Percentiles rank a stretch among this genome's conserved stretches.
phyloP scores from a whole-genome alignment of 2,888 invertebrate genomes.

The Apamea anceps region DNA sequence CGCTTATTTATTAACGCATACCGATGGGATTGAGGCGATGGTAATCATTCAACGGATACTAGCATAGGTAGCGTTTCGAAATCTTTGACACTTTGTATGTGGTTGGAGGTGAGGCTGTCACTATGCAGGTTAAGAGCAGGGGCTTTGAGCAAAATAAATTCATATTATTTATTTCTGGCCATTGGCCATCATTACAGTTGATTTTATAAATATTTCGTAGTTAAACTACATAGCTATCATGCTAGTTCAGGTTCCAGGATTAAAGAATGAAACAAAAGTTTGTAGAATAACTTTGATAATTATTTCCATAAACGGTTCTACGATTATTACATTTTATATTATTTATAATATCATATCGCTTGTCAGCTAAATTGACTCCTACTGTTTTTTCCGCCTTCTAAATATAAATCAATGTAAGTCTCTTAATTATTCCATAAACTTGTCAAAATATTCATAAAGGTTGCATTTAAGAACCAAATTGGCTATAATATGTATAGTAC shows the following conservation, averaged over 20 bases:
- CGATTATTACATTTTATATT: no score
- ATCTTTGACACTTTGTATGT: conserved; percentile 35
- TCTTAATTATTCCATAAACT: no score
- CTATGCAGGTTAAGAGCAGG: neutral
- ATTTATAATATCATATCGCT: no score
- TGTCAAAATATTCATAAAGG: no score
- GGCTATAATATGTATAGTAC: neutral
- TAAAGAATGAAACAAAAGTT: no score
- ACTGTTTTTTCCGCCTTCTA: no score
- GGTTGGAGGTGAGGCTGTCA: neutral
- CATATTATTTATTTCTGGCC: no score
- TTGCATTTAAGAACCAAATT: no score
- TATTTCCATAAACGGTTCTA: no score
- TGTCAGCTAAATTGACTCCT: no score
- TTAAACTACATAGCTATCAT: neutral
- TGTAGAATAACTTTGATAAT: no score
- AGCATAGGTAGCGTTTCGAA: conserved; percentile 44
- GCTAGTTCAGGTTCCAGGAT: neutral
- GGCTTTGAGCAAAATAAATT: neutral
- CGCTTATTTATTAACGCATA: conserved; percentile 54
- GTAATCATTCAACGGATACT: conserved; percentile 53
- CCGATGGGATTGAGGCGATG: conserved; percentile 65
- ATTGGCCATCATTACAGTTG: neutral
- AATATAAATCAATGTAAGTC: no score
- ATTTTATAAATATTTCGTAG: neutral